A percentile compares a stretch with the other conserved stretches of the same genome.
These are phyloP conservation scores for Tribolium madens DNA, from an alignment of 1,140 invertebrate genomes.

Conservation along the genomic window DNA sequence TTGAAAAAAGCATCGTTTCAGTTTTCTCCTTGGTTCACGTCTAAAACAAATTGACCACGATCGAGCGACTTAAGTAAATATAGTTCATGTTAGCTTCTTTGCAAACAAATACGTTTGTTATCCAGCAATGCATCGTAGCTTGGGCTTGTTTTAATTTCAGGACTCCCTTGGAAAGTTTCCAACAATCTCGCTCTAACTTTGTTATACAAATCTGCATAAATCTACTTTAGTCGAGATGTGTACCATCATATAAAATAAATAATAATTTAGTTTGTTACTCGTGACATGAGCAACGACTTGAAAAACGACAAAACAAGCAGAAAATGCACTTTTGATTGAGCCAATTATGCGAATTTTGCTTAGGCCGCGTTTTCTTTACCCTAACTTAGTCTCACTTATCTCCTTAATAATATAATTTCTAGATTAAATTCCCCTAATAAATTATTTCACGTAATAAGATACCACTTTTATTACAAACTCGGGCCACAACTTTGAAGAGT, in stretches of 20 bases:
- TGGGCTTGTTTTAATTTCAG: slow-evolving; percentile 19
- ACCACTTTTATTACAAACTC: slow-evolving; percentile 28
- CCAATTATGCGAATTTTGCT: not conserved
- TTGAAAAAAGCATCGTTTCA: no score
- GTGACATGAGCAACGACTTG: slow-evolving; percentile 1
- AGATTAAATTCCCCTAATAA: slow-evolving; percentile 27
- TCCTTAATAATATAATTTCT: slow-evolving; percentile 27
- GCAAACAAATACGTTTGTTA: slow-evolving; percentile 30
- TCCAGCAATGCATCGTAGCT: slow-evolving; percentile 1
- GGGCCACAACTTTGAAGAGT: not conserved
- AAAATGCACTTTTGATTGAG: slow-evolving; percentile 19
- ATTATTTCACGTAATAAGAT: slow-evolving; percentile 23
- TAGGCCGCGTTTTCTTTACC: not conserved
- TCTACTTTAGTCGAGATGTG: slow-evolving; percentile 1
- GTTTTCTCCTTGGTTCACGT: no score
- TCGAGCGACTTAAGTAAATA: not conserved
- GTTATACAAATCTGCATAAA: slow-evolving; percentile 32
- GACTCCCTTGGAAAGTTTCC: slow-evolving; percentile 16
- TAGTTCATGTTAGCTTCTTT: not conserved
- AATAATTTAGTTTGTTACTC: slow-evolving; percentile 17
- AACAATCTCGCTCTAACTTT: slow-evolving; percentile 32
- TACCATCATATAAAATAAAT: slow-evolving; percentile 21
- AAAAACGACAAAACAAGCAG: slow-evolving; percentile 12
- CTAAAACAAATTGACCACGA: not conserved
- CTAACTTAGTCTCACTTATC: slow-evolving; percentile 11